Base-by-base conservation (phyloP, 1,140 invertebrate species). In the Holotrichia oblita region DNA sequence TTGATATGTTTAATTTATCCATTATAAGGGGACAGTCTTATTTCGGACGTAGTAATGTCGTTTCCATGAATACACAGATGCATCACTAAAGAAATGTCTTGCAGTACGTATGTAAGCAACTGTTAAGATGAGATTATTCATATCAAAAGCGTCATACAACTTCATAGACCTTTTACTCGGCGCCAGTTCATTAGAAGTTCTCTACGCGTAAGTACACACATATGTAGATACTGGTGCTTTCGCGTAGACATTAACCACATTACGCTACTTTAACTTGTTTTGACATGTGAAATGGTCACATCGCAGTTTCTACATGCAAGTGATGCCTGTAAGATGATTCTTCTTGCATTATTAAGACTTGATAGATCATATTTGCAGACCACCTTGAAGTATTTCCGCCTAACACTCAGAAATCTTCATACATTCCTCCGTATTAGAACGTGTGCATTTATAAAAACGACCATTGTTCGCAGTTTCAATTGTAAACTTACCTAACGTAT, bases 281-380 rank as follows among this genome's bases (percentile, higher is more conserved):
- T 55, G 48, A 55, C 48, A 55, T 55, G 48, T 55, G 48, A 55
- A 55, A 55, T 55, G 48, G 48, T 55, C 48, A 17, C 48, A 55
- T 17, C 48, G 48, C 6, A 55, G 48, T 17, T 17, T 55, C 48
- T 55, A 55, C 17, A 55, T 55, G 48, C 17, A 55, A 55, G 14
- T n/a, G 48, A 55, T n/a, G 48, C 14, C 48, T 55, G 48, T 55
- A 55, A 55, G 48, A 55, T 17, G 48, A 55, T 55, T 55, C 48
- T 55, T 6, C 7, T 55, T 55, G 48, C 17, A 55, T 55, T 55
- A 55, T 17, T 55, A 14, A 17, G 17, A 55, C 48, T n/a, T 17
- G 14, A 17, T n/a, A 17, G 48, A 55, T 55, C n/a, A 55, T 55
- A 55, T n/a, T 55, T 55, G n/a, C 48, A 17, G 48, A 55, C 48